These are phyloP conservation scores for Agrypnia vestita DNA, from an alignment of 1,140 invertebrate genomes.

Conservation along the genomic window DNA sequence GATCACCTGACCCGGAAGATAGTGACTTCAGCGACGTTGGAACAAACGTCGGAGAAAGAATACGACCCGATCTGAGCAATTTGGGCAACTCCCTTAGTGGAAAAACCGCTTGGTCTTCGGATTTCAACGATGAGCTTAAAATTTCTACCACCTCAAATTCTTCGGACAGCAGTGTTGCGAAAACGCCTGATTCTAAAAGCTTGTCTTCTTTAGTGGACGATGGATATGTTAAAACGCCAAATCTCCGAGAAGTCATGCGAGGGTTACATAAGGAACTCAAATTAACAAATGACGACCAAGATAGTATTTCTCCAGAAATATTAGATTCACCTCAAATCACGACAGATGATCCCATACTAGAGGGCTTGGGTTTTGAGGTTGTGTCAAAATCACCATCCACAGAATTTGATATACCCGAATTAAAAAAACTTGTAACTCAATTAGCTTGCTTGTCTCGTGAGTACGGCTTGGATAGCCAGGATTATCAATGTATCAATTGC, in stretches of 20 bases:
- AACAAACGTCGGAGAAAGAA: slow-evolving; percentile 15
- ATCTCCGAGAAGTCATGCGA: slow-evolving; percentile 76
- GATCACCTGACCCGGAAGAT: background rate
- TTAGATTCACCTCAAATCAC: slow-evolving; percentile 61
- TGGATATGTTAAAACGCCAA: slow-evolving; percentile 73
- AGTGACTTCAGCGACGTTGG: slow-evolving; percentile 5
- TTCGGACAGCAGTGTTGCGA: slow-evolving; percentile 34
- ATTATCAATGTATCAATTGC: slow-evolving; percentile 90
- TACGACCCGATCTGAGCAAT: slow-evolving; percentile 26
- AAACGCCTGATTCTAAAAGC: slow-evolving; percentile 68
- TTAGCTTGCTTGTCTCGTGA: slow-evolving; percentile 83
- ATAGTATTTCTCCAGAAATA: slow-evolving; percentile 61
- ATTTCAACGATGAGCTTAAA: slow-evolving; percentile 49
- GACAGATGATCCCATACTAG: slow-evolving; percentile 69
- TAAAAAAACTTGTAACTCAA: slow-evolving; percentile 78
- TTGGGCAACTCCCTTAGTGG: slow-evolving; percentile 55
- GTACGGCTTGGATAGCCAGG: slow-evolving; percentile 88
- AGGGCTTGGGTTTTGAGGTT: slow-evolving; percentile 74
- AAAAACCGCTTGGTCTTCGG: slow-evolving; percentile 57
- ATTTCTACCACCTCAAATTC: slow-evolving; percentile 20
- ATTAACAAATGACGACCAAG: slow-evolving; percentile 65
- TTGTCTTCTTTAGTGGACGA: slow-evolving; percentile 68
- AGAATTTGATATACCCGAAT: slow-evolving; percentile 72
- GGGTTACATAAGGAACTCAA: slow-evolving; percentile 72
- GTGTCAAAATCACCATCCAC: slow-evolving; percentile 69